Evolutionary conservation across 2,113 vertebrate species (phyloP).

Genomic region (Equus quagga): DNA sequence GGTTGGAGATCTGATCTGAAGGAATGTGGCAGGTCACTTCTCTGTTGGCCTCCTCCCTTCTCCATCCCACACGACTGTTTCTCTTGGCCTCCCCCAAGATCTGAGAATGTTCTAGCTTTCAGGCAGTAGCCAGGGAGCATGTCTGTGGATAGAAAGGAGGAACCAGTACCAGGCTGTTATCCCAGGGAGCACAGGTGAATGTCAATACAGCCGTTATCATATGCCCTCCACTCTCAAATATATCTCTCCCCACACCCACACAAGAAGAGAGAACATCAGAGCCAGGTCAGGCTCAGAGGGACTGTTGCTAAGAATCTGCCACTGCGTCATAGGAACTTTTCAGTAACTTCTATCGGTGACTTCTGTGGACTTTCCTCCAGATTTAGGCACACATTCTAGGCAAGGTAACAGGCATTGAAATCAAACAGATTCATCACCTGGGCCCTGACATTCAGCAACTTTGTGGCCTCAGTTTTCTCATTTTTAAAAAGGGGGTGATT

Average conservation of each 20-base stretch:
- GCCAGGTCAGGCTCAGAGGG: background rate
- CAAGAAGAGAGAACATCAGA: background rate
- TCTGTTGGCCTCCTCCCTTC: background rate
- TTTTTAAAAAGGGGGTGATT: background rate
- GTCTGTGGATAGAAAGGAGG: background rate
- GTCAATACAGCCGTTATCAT: background rate
- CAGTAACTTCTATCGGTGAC: background rate
- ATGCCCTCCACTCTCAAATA: background rate
- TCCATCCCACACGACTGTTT: background rate
- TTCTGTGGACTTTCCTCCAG: background rate
- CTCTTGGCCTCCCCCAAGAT: background rate
- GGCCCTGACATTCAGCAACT: background rate
- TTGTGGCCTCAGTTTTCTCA: background rate
- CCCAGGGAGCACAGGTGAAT: background rate
- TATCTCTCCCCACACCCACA: background rate
- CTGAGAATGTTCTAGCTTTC: background rate
- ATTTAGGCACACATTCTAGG: background rate
- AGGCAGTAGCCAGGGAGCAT: background rate
- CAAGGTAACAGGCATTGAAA: background rate
- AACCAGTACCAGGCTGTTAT: background rate
- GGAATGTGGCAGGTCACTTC: background rate
- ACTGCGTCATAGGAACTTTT: background rate
- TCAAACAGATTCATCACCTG: background rate
- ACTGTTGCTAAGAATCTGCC: background rate
- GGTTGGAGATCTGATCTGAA: background rate